A percentile compares a stretch with the other conserved stretches of the same genome.
Evolutionary conservation across 2,888 invertebrate species (phyloP).

Genomic region (Meloe dianella): DNA sequence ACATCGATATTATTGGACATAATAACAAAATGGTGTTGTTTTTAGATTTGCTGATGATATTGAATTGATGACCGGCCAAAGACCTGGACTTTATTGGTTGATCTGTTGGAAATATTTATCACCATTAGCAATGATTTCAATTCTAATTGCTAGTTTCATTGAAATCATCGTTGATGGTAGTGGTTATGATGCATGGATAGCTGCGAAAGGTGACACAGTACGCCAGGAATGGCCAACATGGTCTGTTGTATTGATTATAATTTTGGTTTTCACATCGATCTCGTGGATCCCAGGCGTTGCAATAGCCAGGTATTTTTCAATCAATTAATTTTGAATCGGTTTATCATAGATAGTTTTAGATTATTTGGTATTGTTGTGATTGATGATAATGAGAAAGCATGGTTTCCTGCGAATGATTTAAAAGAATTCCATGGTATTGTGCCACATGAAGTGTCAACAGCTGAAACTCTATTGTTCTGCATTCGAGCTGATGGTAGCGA

Average conservation of each 20-base stretch:
- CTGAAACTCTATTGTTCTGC: conserved; percentile 82
- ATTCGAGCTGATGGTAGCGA: conserved; percentile 84
- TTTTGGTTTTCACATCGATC: conserved; percentile 79
- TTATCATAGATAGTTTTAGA: conserved; percentile 59
- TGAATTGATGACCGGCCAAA: conserved; percentile 90
- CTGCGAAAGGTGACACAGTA: conserved; percentile 73
- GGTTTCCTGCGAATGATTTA: conserved; percentile 89
- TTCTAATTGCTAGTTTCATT: conserved; percentile 81
- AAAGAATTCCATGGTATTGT: conserved; percentile 89
- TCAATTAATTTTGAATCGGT: background rate
- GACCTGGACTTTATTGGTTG: conserved; percentile 89
- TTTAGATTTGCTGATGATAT: conserved; percentile 90
- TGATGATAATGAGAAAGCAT: conserved; percentile 88
- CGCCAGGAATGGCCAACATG: conserved; percentile 86
- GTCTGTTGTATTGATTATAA: conserved; percentile 77
- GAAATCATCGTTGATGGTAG: conserved; percentile 82
- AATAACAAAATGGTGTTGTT: conserved; percentile 36
- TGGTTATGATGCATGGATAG: conserved; percentile 85
- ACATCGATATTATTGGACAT: background rate
- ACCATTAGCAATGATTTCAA: conserved; percentile 86
- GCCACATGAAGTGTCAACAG: conserved; percentile 78
- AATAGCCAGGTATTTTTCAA: conserved; percentile 71
- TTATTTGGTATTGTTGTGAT: conserved; percentile 79
- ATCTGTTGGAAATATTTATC: conserved; percentile 95
- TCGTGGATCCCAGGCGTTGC: conserved; percentile 89